A percentile compares a stretch with the other conserved stretches of the same genome.
Evolutionary conservation across 2,113 vertebrate genomes (phyloP).

Genomic region (Monarcha castaneiventris): DNA sequence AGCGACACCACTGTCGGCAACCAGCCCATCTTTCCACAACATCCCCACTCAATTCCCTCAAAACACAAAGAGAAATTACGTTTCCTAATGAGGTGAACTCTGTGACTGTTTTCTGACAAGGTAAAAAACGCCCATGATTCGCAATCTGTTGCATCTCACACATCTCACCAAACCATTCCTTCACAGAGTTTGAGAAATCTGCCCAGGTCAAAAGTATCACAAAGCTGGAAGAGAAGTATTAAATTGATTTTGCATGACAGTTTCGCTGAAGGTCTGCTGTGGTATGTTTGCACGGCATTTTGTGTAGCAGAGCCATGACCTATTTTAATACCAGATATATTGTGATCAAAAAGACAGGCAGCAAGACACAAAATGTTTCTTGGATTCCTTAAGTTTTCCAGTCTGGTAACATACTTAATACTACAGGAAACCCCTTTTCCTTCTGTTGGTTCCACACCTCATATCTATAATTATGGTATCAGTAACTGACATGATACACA

Average conservation of each 20-base stretch:
- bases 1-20: neutral
- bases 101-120: neutral
- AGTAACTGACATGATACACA: neutral
- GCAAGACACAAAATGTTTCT: neutral
- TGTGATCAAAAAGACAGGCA: neutral
- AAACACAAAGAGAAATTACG: neutral
- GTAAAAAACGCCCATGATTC: neutral
- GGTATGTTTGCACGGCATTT: neutral
- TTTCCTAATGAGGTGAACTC: neutral
- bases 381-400: neutral
- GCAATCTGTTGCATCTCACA: neutral
- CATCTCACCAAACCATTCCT: neutral
- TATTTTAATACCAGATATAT: neutral
- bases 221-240: neutral
- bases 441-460: neutral
- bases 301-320: neutral
- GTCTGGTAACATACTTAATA: neutral
- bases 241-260: slow-evolving; percentile 3
- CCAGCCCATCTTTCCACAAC: neutral
- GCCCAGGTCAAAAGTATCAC: neutral
- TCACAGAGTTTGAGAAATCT: neutral
- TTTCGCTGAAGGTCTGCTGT: neutral
- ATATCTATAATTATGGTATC: neutral
- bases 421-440: neutral
- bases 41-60: neutral